Base-by-base conservation (phyloP, 53 echinoderm and acorn worm species). In the Henricia sp. region DNA sequence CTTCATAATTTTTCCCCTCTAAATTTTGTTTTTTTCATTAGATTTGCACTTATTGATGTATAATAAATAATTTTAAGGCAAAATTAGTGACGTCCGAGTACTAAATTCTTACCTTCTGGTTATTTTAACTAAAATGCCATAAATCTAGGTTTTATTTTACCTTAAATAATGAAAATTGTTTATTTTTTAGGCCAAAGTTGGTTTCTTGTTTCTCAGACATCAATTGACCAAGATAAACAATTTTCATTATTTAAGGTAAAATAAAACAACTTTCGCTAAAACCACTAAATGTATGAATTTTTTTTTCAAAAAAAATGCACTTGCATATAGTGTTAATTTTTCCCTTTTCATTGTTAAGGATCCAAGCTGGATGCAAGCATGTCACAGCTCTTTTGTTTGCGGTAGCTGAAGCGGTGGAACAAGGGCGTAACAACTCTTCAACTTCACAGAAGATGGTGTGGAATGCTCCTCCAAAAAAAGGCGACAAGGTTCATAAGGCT, bases 351-450 rank as follows among this genome's bases (percentile, higher is more conserved):
- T 67, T 35, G 37, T 36, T 67, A 78, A 90, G 86, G 6, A 50
- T 90, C 17, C 80, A 85, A 64, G 90, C 85, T 77, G 77, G 71
- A 50, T 86, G 90, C 70, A 91, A 90, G 62, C 90, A 90, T 57
- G 77, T 90, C 12, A 50, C 86, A 30, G 90, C 80, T 6, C 50
- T 86, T 28, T 64, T 90, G 46, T 86, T 86, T 78, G 82, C 72
- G 29, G 67, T 86, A 27, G 82, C 50, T 23, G 82, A 70, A 46
- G 85, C 85, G 17, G 86, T 90, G 37, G 90, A 85, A 37, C 50
- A 72, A 50, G 90, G 86, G n/a, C 33, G 66, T 3, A 90, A 80
- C 58, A 59, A 34, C 4, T 52, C 90, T 37, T 90, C 57, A 46
- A 90, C 90, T 52, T 86, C 90, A 39, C 72, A 73, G 68, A 70